A percentile compares a stretch with the other conserved stretches of the same genome.
These are phyloP conservation scores for Eulemur albifrons DNA, from an alignment of 2,797 vertebrate genomes.

Conservation along the genomic window DNA sequence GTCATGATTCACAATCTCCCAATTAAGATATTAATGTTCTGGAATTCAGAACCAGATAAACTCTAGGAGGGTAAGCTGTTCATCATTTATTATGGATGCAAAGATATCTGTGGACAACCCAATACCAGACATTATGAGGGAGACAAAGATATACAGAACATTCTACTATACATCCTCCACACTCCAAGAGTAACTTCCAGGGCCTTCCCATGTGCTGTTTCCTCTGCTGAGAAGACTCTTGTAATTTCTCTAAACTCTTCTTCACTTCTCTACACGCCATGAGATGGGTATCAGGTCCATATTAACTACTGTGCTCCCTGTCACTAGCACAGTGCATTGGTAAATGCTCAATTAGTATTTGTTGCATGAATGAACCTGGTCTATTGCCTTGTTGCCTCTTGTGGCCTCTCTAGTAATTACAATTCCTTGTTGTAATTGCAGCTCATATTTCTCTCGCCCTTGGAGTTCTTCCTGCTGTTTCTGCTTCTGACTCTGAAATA, in stretches of 20 bases:
- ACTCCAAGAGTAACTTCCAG: neutral
- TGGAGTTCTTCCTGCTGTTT: neutral
- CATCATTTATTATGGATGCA: neutral
- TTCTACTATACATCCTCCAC: neutral
- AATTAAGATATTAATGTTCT: neutral
- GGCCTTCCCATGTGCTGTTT: neutral
- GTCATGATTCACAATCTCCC: neutral
- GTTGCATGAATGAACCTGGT: neutral
- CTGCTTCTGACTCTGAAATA: constrained; percentile 27
- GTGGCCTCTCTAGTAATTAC: neutral
- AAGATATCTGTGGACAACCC: neutral
- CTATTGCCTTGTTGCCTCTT: neutral
- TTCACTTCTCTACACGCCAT: neutral
- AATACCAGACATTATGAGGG: neutral
- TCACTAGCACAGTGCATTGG: neutral
- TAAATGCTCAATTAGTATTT: neutral
- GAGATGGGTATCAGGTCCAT: neutral
- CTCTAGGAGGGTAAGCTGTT: neutral
- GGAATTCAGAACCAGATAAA: neutral
- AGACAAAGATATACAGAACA: neutral
- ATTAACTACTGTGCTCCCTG: neutral
- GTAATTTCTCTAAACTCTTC: neutral
- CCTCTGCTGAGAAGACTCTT: neutral
- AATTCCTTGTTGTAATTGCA: neutral
- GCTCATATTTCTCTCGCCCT: neutral